Evolutionary conservation across 1,140 invertebrate species (phyloP), one percentile per base, ranked within the genome.

Genomic region (Megathymus violae): DNA sequence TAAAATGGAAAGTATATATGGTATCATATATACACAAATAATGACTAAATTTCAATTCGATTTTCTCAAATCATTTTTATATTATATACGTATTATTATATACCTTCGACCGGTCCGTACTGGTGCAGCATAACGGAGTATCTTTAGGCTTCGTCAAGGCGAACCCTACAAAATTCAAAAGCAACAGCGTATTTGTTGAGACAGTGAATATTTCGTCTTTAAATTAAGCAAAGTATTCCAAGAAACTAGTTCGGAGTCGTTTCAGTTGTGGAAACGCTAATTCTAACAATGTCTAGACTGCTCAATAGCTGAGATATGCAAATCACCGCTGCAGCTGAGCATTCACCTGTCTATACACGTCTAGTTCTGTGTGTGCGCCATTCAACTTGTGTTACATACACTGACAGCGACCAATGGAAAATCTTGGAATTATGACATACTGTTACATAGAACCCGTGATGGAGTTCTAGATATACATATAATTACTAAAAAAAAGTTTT

Each of bases 281-380:
- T 74, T 74, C 71, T 62, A 72, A 75, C 74, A 67, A 73, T 74
- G 79, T 82, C 79, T 79, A 82, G 76, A 79, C 76, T 67, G 64
- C 70, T 78, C 76, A 76, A 78, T 80, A 76, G 79, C 68, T 74
- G 66, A 71, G 73, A 79, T 79, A 82, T 82, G 79, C 71, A 75
- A 82, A 82, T 79, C 40, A 11, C 5, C 64, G 4, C 11, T 60
- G 59, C 44, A 25, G 70, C 64, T 67, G 65, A 69, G 62, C 64
- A 63, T 54, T 43, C 56, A 60, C 36, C 47, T 51, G 46, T 66
- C 27, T 50, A 44, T 58, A 54, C 38, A 46, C 31, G 48, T 48
- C 44, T 40, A 47, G 47, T 46, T 40, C 31, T 60, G 48, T 62
- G 60, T 66, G 27, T 43, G 40, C 60, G 46, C 59, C 59, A 66